Evolutionary conservation across 30 jellyfish, hydroid and myxozoan species (phyloP).

Genomic region (Pelagia noctiluca): DNA sequence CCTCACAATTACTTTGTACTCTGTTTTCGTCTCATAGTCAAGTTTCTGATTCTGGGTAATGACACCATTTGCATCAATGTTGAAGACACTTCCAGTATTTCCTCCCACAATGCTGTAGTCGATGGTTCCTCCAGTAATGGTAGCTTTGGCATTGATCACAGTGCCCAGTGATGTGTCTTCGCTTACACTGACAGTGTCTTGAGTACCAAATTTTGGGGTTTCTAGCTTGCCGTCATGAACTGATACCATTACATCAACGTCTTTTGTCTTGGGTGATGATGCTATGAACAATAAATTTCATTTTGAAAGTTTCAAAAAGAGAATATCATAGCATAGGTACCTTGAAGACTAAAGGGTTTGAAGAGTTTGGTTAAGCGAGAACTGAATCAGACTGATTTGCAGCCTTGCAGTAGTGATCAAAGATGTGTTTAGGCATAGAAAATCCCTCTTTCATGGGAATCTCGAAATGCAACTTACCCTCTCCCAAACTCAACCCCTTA

Average conservation of each 20-base stretch:
- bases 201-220: conserved; percentile 59
- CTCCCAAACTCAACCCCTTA: no score
- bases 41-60: conserved; percentile 44
- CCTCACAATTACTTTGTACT: conserved; percentile 72
- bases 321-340: no score
- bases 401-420: no score
- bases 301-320: no score
- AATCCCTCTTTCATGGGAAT: no score
- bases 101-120: conserved; percentile 94
- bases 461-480: no score
- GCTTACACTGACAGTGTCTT: neutral
- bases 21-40: conserved; percentile 69
- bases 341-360: no score
- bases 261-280: conserved; percentile 31
- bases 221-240: conserved; percentile 65
- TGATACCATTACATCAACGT: conserved; percentile 63
- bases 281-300: conserved; percentile 43
- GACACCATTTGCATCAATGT: conserved; percentile 61
- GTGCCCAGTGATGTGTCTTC: conserved; percentile 72
- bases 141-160: conserved; percentile 46
- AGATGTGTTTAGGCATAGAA: no score
- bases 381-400: no score
- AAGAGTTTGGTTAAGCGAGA: no score
- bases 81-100: conserved; percentile 60
- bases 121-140: conserved; percentile 52